phyloP scores from a whole-genome alignment of 2,888 invertebrate genomes.

The Pteria penguin region DNA sequence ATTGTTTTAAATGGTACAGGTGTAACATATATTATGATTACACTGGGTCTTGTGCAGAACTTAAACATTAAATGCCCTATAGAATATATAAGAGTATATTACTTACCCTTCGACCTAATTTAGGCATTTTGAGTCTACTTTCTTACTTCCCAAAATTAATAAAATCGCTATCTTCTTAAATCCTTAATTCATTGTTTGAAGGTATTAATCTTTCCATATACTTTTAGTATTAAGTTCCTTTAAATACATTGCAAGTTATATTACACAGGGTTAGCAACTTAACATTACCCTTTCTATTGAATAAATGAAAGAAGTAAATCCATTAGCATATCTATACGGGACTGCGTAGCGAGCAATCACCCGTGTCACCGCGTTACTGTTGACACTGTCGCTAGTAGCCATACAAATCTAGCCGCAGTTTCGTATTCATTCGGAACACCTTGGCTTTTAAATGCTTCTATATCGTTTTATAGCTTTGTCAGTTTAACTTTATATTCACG shows the following conservation, averaged over 20 bases:
- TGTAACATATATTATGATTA: background rate
- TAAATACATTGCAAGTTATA: background rate
- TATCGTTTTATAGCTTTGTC: too few species aligned
- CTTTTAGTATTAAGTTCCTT: background rate
- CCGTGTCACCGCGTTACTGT: constrained; percentile 24
- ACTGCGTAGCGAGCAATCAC: constrained; percentile 17
- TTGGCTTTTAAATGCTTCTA: too few species aligned
- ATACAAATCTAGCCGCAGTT: constrained; percentile 15
- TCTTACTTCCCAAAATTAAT: background rate
- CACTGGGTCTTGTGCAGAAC: too few species aligned
- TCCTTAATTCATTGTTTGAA: background rate
- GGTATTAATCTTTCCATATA: background rate
- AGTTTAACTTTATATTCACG: too few species aligned
- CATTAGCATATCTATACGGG: constrained; percentile 10
- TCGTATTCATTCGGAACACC: constrained; percentile 4
- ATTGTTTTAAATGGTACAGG: background rate
- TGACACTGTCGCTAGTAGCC: constrained; percentile 30
- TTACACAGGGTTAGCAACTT: constrained; percentile 3
- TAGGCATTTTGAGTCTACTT: constrained; percentile 46
- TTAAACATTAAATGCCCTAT: constrained; percentile 3
- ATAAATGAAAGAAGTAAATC: constrained; percentile 2
- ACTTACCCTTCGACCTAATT: constrained; percentile 48
- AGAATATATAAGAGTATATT: too few species aligned
- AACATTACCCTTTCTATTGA: constrained; percentile 22
- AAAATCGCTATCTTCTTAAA: background rate